Evolutionary conservation across 2,113 vertebrate genomes (phyloP).

Genomic region (Anarrhichthys ocellatus): DNA sequence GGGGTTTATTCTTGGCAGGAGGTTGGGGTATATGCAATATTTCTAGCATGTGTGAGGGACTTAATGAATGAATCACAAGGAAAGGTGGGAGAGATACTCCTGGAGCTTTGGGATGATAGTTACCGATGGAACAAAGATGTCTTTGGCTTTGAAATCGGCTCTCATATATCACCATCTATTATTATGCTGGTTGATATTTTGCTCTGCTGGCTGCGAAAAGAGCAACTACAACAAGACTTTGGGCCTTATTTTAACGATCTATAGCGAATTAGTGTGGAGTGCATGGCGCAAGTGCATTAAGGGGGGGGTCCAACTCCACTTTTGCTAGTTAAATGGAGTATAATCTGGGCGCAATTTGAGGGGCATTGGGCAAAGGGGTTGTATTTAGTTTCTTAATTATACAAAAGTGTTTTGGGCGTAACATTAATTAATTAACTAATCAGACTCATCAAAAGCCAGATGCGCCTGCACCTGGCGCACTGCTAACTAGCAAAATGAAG

Average conservation of each 20-base stretch:
- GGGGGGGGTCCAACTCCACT: no score
- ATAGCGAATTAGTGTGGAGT: no score
- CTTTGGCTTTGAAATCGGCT: constrained; percentile 1
- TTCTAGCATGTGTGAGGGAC: constrained; percentile 5
- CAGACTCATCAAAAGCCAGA: neutral
- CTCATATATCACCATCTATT: neutral
- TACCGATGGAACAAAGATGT: neutral
- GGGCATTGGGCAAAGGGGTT: no score
- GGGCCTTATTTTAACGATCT: neutral
- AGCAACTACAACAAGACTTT: neutral
- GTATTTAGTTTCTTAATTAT: neutral
- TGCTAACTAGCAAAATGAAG: no score
- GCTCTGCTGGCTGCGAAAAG: neutral
- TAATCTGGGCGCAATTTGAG: no score
- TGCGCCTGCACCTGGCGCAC: no score
- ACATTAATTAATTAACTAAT: neutral
- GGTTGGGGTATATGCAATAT: neutral
- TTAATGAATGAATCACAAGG: constrained; percentile 11
- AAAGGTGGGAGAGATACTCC: constrained; percentile 12
- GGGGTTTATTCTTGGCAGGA: constrained; percentile 30
- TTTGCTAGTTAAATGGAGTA: no score
- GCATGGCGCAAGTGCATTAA: no score
- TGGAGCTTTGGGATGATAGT: constrained; percentile 4
- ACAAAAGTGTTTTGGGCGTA: neutral
- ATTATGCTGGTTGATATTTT: neutral